Percentiles rank a stretch among this genome's conserved stretches.
Evolutionary conservation across 2,888 invertebrate genomes (phyloP).

Genomic region (Rotaria socialis): DNA sequence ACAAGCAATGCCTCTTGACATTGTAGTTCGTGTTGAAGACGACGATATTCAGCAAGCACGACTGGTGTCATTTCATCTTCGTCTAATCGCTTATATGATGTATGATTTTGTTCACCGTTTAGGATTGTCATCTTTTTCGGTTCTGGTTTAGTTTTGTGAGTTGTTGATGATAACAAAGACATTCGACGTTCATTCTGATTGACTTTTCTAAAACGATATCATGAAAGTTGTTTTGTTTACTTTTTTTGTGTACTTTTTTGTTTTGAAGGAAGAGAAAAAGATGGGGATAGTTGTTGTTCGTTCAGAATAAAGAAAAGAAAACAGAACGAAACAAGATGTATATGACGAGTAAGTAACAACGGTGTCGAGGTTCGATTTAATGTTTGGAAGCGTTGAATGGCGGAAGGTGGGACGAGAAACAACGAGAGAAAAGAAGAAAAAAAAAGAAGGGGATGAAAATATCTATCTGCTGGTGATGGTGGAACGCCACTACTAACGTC

Average conservation of each 20-base stretch:
- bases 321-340: conserved; percentile 19
- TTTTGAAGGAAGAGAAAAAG: background rate
- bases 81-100: background rate
- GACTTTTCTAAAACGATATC: background rate
- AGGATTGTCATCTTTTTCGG: background rate
- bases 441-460: conserved; percentile 22
- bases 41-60: background rate
- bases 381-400: conserved; percentile 20
- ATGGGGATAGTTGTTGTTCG: background rate
- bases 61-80: background rate
- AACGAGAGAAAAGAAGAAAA: background rate
- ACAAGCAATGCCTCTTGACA: conserved; percentile 12
- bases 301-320: conserved; percentile 14
- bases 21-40: conserved; percentile 36
- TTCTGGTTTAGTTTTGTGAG: background rate
- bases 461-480: conserved; percentile 12
- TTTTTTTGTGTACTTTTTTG: too few relatives aligned
- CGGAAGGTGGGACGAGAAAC: conserved; percentile 26
- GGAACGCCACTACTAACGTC: conserved; percentile 28
- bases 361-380: conserved; percentile 29
- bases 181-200: conserved; percentile 21
- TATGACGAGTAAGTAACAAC: conserved; percentile 25
- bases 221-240: background rate
- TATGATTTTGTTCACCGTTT: background rate
- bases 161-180: background rate